These are phyloP conservation scores for Rhyacichthys aspro DNA, from an alignment of 2,797 vertebrate genomes.

Conservation along the genomic window DNA sequence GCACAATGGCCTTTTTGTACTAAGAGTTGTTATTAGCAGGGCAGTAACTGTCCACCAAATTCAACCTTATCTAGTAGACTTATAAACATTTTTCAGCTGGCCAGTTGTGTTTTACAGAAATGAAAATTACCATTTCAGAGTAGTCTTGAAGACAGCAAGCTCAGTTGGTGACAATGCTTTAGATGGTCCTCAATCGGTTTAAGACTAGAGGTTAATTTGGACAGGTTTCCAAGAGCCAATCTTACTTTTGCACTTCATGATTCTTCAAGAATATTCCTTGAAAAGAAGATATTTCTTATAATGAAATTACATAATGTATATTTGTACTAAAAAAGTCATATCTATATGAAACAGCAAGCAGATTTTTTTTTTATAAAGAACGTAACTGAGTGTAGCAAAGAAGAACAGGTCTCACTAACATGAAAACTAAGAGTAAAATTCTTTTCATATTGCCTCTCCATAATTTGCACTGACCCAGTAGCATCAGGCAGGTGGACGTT, in stretches of 20 bases:
- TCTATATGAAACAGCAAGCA: constrained; percentile 72
- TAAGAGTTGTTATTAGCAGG: constrained; percentile 67
- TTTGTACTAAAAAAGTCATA: constrained; percentile 78
- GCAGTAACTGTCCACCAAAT: constrained; percentile 55
- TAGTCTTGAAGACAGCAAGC: constrained; percentile 36
- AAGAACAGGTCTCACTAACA: constrained; percentile 74
- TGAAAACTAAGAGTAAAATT: constrained; percentile 57
- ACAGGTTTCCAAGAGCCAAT: constrained; percentile 62
- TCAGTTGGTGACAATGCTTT: constrained; percentile 72
- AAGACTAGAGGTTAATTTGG: constrained; percentile 58
- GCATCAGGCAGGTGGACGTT: constrained; percentile 77
- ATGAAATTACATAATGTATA: constrained; percentile 78
- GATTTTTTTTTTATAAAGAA: constrained; percentile 66
- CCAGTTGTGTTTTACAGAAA: constrained; percentile 52
- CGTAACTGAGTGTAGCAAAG: constrained; percentile 77
- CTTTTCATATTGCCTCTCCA: constrained; percentile 74
- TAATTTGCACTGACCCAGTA: constrained; percentile 81
- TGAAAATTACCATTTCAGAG: constrained; percentile 58
- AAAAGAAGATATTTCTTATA: constrained; percentile 77
- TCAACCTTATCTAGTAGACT: constrained; percentile 49
- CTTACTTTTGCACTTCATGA: constrained; percentile 79
- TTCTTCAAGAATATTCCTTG: constrained; percentile 74
- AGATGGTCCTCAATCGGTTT: constrained; percentile 71
- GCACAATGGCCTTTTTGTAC: constrained; percentile 81
- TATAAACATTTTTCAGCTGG: constrained; percentile 54